These are phyloP conservation scores for Heliconius erato DNA, from an alignment of 2,888 invertebrate genomes.

Conservation along the genomic window DNA sequence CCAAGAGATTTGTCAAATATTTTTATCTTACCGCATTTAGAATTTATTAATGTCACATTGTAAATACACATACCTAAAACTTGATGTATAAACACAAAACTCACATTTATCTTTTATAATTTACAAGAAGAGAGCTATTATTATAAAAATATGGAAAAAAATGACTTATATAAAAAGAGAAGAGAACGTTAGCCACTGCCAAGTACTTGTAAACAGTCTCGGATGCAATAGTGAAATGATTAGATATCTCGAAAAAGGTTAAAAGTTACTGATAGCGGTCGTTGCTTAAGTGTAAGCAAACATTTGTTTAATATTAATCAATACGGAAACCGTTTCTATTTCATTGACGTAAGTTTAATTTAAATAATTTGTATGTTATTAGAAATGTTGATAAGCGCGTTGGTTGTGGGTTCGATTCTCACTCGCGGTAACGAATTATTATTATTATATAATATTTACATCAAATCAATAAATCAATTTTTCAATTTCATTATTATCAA, in stretches of 20 bases:
- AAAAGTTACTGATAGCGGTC: slow-evolving; percentile 13
- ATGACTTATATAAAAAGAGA: neutral
- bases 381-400: no score
- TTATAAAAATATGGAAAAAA: neutral
- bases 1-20: no score
- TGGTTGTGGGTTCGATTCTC: no score
- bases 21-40: neutral
- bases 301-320: neutral
- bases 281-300: neutral
- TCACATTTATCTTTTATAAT: neutral
- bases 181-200: neutral
- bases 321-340: neutral
- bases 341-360: neutral
- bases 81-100: neutral
- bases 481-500: no score
- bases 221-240: slow-evolving; percentile 6
- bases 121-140: neutral
- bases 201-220: neutral
- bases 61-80: neutral
- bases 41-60: neutral
- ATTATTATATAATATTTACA: no score
- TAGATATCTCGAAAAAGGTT: slow-evolving; percentile 12
- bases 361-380: no score
- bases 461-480: no score
- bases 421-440: no score